Evolutionary conservation across 2,113 vertebrate species (phyloP), one percentile per base, ranked within the genome.

Genomic region (Stigmatopora nigra): DNA sequence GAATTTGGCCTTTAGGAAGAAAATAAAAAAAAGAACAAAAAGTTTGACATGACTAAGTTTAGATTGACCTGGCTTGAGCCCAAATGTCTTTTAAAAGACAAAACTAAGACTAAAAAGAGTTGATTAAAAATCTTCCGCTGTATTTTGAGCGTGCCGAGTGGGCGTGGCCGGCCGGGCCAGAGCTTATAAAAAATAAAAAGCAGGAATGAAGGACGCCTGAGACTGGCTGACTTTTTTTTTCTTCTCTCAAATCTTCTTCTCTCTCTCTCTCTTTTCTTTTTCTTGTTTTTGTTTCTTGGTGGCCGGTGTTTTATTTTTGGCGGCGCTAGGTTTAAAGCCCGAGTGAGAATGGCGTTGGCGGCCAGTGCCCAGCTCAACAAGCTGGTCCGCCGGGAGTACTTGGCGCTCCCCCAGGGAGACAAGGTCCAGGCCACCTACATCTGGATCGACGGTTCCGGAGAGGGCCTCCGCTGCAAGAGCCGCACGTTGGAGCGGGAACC

Each of bases 381-480:
- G 88, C 84, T 86, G 77, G 91, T 98, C 66, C 97, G 94, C 79
- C 92, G 95, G 81, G 88, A 92, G 78, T 98, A 97, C 84, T 89
- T 95, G 94, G 87, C 89, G 7, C 91, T 98, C 79, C 92, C 94
- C 0, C 96, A 97, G 70, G 94, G 93, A 0, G 92, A 94, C 44
- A 91, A 91, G 75, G 92, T 96, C 4, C 96, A 95, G 57, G 94
- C 88, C 60, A 96, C 95, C 93, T 97, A 98, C 79, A 92, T 98
- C 80, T 98, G 96, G 94, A 92, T 97, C 0, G 96, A 98, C 12
- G 95, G 95, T 10, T 93, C 94, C 0, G 95, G 94, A 46, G 95
- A 98, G 70, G 90, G 92, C 1, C 88, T 98, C 6, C 92, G 94
- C 47, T 96, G 94, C 71, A 98, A 98, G 83, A 97, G 93, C 48